Evolutionary conservation across 2,888 invertebrate species (phyloP).

Genomic region (Agonopterix subpropinquella): DNA sequence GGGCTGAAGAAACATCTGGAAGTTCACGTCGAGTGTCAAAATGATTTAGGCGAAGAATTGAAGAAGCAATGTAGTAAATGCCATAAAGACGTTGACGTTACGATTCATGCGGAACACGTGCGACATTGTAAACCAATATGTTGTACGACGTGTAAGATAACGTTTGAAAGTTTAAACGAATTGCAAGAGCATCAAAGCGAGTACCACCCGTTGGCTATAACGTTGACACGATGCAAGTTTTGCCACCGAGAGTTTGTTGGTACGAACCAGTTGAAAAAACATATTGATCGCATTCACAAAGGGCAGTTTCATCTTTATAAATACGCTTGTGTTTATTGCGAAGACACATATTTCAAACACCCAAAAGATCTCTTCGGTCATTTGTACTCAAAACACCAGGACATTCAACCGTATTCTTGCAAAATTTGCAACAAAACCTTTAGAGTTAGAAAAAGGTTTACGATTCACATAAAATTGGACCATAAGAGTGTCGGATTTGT

Average conservation of each 20-base stretch:
- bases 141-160: slow-evolving; percentile 34
- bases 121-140: slow-evolving; percentile 34
- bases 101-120: slow-evolving; percentile 21
- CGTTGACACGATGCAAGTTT: slow-evolving; percentile 35
- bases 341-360: slow-evolving; percentile 39
- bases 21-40: slow-evolving; percentile 12
- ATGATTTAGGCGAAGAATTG: neutral
- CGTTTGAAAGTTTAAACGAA: slow-evolving; percentile 29
- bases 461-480: slow-evolving; percentile 53
- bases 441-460: slow-evolving; percentile 43
- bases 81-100: slow-evolving; percentile 12
- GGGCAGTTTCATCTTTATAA: slow-evolving; percentile 43
- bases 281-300: slow-evolving; percentile 38
- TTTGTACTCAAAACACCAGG: slow-evolving; percentile 42
- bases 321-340: slow-evolving; percentile 47
- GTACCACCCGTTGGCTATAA: slow-evolving; percentile 32
- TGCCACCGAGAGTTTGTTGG: slow-evolving; percentile 50
- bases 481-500: slow-evolving; percentile 52
- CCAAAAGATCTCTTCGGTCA: slow-evolving; percentile 54
- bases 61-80: slow-evolving; percentile 29
- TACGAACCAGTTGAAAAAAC: slow-evolving; percentile 30
- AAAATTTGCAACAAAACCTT: slow-evolving; percentile 50
- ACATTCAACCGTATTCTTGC: slow-evolving; percentile 49
- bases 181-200: slow-evolving; percentile 35
- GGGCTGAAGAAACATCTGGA: slow-evolving; percentile 23